phyloP scores from a whole-genome alignment of 2,888 invertebrate species.

The Coenonympha glycerion region DNA sequence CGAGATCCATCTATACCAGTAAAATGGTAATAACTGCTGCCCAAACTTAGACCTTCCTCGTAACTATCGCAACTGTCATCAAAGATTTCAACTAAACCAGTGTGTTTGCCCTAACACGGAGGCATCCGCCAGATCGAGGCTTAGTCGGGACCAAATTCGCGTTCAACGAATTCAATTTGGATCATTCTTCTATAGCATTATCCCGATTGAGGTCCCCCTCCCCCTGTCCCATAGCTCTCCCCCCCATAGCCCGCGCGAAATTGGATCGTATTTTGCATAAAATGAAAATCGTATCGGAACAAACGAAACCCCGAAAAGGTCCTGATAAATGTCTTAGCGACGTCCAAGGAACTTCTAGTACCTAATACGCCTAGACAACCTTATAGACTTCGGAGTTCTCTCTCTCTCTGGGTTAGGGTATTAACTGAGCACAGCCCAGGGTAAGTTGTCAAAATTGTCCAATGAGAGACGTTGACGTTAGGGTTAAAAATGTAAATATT shows the following conservation, averaged over 20 bases:
- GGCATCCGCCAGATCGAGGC: slow-evolving; percentile 46
- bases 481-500: too few relatives aligned
- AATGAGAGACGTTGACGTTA: too few relatives aligned
- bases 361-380: neutral
- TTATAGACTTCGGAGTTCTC: neutral
- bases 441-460: too few relatives aligned
- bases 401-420: too few relatives aligned
- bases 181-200: slow-evolving; percentile 71
- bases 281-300: slow-evolving; percentile 68
- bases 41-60: too few relatives aligned
- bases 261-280: slow-evolving; percentile 73
- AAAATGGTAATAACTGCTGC: too few relatives aligned
- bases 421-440: too few relatives aligned
- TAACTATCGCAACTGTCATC: neutral
- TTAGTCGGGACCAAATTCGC: slow-evolving; percentile 35
- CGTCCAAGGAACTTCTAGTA: slow-evolving; percentile 14
- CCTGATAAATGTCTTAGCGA: slow-evolving; percentile 33
- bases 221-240: slow-evolving; percentile 35
- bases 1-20: too few relatives aligned
- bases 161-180: slow-evolving; percentile 65
- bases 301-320: slow-evolving; percentile 56
- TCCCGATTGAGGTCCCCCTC: slow-evolving; percentile 58
- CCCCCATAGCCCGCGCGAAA: slow-evolving; percentile 46
- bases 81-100: neutral
- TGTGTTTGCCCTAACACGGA: slow-evolving; percentile 34